phyloP scores from a whole-genome alignment of 1,140 invertebrate species.

The Calephelis nemesis region DNA sequence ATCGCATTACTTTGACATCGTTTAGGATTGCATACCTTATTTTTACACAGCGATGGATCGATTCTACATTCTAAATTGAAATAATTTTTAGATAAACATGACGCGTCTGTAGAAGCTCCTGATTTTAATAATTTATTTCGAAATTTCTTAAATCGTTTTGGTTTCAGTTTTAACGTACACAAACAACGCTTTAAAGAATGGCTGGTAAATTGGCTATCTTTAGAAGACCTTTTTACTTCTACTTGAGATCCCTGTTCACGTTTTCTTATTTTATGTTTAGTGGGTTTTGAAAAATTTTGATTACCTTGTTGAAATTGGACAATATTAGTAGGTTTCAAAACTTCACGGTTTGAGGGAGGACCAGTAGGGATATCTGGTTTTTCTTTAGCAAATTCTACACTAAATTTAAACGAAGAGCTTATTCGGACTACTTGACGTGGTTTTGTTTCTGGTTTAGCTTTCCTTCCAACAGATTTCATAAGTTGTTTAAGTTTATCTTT shows the following conservation, averaged over 20 bases:
- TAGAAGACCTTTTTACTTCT: slow-evolving; percentile 13
- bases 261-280: slow-evolving; percentile 2
- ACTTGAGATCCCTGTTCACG: slow-evolving; percentile 20
- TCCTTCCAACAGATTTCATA: slow-evolving; percentile 14
- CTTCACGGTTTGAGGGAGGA: neutral
- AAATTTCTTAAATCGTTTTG: slow-evolving; percentile 21
- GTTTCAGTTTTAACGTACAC: slow-evolving; percentile 28
- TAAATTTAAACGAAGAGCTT: slow-evolving; percentile 38
- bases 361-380: slow-evolving; percentile 11
- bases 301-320: neutral
- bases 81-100: neutral
- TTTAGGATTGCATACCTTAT: neutral
- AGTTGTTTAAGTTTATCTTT: neutral
- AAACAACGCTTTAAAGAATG: slow-evolving; percentile 27
- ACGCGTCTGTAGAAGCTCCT: neutral
- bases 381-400: slow-evolving; percentile 43
- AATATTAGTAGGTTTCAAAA: neutral
- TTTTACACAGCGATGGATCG: neutral
- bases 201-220: neutral
- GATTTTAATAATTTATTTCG: neutral
- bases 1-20: neutral
- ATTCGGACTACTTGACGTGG: slow-evolving; percentile 30
- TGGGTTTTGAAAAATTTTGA: neutral
- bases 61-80: neutral
- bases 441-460: slow-evolving; percentile 10